Percentiles rank a stretch among this genome's conserved stretches.
These are phyloP conservation scores for Galagoides demidoff DNA, from an alignment of 2,797 vertebrate genomes.

Conservation along the genomic window DNA sequence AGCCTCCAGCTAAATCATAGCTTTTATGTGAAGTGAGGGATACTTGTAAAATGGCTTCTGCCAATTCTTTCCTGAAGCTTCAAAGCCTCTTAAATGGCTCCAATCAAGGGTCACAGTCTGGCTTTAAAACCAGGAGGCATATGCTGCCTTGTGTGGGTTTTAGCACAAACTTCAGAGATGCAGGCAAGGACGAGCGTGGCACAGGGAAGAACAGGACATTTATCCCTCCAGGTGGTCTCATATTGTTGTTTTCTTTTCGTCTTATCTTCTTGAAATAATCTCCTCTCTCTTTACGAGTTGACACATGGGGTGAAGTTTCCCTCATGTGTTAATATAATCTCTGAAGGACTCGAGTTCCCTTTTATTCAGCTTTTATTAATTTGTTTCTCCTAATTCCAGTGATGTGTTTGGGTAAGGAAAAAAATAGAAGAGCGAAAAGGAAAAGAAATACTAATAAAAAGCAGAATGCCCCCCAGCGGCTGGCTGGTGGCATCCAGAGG, in stretches of 20 bases:
- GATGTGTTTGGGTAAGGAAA: constrained; percentile 63
- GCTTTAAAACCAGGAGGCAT: background rate
- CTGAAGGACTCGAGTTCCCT: constrained; percentile 62
- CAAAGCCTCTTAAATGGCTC: constrained; percentile 33
- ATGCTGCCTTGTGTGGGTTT: background rate
- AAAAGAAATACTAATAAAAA: constrained; percentile 78
- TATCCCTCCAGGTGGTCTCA: constrained; percentile 67
- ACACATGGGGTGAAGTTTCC: constrained; percentile 66
- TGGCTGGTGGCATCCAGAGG: constrained; percentile 81
- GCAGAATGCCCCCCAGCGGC: constrained; percentile 80
- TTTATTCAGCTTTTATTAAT: constrained; percentile 78
- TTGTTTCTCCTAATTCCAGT: constrained; percentile 81
- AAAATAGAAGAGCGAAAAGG: constrained; percentile 63
- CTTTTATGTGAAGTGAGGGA: background rate
- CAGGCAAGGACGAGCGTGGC: constrained; percentile 33
- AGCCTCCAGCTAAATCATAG: background rate
- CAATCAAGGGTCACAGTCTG: background rate
- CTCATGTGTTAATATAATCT: constrained; percentile 70
- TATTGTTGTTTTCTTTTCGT: constrained; percentile 67
- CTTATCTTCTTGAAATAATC: constrained; percentile 76
- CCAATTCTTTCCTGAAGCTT: background rate
- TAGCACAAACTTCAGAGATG: constrained; percentile 30
- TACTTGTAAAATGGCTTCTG: constrained; percentile 39
- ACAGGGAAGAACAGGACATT: constrained; percentile 30
- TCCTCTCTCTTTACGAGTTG: constrained; percentile 58